phyloP scores from a whole-genome alignment of 1,140 invertebrate species.

The Maconellicoccus hirsutus region DNA sequence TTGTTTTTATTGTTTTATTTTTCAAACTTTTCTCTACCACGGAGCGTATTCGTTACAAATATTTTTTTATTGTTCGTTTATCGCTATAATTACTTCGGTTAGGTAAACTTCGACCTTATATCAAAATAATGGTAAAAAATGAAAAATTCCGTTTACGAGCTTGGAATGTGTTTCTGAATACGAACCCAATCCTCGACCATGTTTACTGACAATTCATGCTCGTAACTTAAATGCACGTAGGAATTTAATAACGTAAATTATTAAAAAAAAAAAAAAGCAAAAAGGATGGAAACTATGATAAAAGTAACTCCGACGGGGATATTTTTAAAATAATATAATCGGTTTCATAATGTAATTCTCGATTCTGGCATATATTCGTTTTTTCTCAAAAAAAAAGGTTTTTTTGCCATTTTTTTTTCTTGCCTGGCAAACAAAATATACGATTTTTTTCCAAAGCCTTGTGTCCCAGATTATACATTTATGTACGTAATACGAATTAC shows the following conservation, averaged over 20 bases:
- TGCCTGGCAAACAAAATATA: too few species aligned
- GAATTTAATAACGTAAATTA: constrained; percentile 10
- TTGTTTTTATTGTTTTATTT: not conserved
- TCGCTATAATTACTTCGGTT: not conserved
- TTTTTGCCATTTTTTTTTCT: too few species aligned
- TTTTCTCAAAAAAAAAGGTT: too few species aligned
- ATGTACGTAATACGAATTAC: too few species aligned
- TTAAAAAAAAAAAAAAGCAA: not conserved
- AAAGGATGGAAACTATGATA: not conserved
- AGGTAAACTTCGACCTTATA: constrained; percentile 4
- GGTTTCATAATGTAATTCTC: too few species aligned
- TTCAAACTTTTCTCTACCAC: not conserved
- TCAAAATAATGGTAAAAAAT: constrained; percentile 4
- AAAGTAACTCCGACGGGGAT: not conserved
- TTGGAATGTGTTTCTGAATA: not conserved
- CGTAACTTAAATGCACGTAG: not conserved
- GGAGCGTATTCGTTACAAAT: not conserved
- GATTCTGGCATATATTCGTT: too few species aligned
- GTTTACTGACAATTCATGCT: not conserved
- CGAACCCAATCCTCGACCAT: not conserved
- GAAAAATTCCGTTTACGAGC: not conserved
- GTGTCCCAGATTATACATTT: too few species aligned
- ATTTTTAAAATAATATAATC: not conserved
- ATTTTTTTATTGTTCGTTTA: not conserved
- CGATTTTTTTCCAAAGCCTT: too few species aligned